phyloP scores from a whole-genome alignment of 2,113 vertebrate species.

The Irena cyanogastra region DNA sequence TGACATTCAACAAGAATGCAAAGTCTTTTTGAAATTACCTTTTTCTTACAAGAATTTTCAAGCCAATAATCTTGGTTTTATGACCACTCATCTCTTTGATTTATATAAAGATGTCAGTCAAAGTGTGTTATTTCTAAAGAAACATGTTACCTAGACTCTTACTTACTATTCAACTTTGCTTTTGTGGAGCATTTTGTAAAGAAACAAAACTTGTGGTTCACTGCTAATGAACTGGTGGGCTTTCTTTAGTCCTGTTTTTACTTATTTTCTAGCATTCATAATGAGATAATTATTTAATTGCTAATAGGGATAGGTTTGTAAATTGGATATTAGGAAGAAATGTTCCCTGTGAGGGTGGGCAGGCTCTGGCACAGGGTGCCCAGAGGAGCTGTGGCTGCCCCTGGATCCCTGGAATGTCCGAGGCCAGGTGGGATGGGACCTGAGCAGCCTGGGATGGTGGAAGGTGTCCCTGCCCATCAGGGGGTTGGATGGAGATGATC shows the following conservation, averaged over 20 bases:
- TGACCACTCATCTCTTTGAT: background rate
- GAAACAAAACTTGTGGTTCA: background rate
- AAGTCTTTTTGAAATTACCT: background rate
- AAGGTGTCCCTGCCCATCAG: background rate
- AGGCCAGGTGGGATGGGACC: background rate
- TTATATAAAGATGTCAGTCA: background rate
- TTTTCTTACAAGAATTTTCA: background rate
- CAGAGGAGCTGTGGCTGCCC: background rate
- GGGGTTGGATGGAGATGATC: background rate
- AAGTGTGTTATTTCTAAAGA: background rate
- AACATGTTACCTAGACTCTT: background rate
- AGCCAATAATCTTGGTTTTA: background rate
- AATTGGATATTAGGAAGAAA: background rate
- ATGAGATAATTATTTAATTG: background rate
- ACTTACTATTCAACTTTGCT: background rate
- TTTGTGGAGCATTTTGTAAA: background rate
- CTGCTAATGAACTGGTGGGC: background rate
- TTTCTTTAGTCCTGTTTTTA: background rate
- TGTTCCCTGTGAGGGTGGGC: background rate
- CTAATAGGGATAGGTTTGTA: background rate
- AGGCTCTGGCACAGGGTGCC: background rate
- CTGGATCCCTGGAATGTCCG: background rate
- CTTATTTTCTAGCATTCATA: background rate
- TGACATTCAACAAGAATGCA: background rate
- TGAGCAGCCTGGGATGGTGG: fast-evolving